Evolutionary conservation across 2,797 vertebrate genomes (phyloP), one percentile per base, ranked within the genome.

Genomic region (Crenuchus spilurus): DNA sequence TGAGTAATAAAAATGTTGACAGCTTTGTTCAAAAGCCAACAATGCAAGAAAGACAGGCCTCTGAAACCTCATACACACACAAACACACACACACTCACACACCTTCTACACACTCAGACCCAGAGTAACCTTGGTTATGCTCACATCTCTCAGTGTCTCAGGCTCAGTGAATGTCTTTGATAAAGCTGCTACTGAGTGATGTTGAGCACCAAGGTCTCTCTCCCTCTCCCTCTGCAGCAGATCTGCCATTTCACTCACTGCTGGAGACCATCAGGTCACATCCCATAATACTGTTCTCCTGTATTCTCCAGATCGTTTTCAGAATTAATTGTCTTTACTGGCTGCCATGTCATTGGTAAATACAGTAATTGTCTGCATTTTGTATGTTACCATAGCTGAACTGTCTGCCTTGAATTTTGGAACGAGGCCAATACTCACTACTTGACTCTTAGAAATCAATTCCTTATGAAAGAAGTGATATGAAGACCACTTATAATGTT

Each of bases 171-270:
- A 57, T 48, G 58, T 82, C 82, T 77, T 82, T 80, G 70, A 70
- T 80, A 72, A 74, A 74, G 65, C 7, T 75, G 52, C 80, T 75
- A 80, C 80, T 76, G 79, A 84, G 54, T 77, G 65, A 84, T 81
- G 70, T 68, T 76, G 54, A 79, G 72, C 77, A 57, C 72, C 79
- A 73, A 80, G 70, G 67, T 18, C 77, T 72, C 57, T 41, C 16
- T 60, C 9, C 16, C 14, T 33, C n/a, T 16, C 28, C 20, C 31
- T 6, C 49, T 24, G 0, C 8, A n/a, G n/a, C 6, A 30, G 10
- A 20, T 73, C 46, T 57, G 31, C 35, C 28, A 37, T 60, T 69
- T 33, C 33, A 37, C 28, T 31, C 49, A 24, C 31, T 39, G 1
- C 18, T 16, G 7, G 13, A 24, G 2, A 66, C 46, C 8, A 33